These are phyloP conservation scores for Romanomermis culicivorax DNA, from an alignment of 2,888 invertebrate species.

Conservation along the genomic window DNA sequence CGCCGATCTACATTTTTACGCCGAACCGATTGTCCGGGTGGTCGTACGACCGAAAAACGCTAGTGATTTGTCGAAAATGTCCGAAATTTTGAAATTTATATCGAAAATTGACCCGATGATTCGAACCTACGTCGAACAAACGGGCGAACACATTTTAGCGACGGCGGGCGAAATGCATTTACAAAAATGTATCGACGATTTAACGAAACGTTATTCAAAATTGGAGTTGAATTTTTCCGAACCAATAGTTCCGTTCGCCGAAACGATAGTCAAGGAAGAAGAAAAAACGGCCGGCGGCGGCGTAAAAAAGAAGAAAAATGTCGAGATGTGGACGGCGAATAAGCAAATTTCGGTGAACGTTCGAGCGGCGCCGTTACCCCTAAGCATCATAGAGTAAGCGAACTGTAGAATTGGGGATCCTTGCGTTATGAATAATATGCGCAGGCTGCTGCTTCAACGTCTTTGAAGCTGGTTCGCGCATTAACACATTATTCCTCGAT, in stretches of 20 bases:
- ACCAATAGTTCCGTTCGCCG: conserved; percentile 85
- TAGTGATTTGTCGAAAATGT: conserved; percentile 43
- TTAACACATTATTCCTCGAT: no score
- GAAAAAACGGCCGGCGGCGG: conserved; percentile 40
- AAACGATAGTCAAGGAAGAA: conserved; percentile 74
- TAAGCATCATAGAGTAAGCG: no score
- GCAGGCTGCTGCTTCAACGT: no score
- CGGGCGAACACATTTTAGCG: conserved; percentile 77
- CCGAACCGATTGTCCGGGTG: conserved; percentile 59
- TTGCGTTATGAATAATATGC: no score
- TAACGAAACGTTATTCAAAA: conserved; percentile 38
- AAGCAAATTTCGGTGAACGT: conserved; percentile 49
- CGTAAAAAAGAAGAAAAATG: conserved; percentile 17
- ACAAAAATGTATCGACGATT: conserved; percentile 77
- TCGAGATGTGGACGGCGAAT: conserved; percentile 43
- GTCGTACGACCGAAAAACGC: background rate
- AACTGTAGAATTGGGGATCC: no score
- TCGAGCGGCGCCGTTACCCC: conserved; percentile 54
- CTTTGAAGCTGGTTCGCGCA: no score
- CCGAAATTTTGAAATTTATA: conserved; percentile 50
- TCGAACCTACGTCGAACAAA: conserved; percentile 44
- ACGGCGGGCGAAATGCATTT: conserved; percentile 93
- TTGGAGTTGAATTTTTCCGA: conserved; percentile 61
- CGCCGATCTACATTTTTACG: conserved; percentile 44
- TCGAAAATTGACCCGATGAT: conserved; percentile 89